Base-by-base conservation (phyloP, 2,888 invertebrate species). In the Camponotus fellah region DNA sequence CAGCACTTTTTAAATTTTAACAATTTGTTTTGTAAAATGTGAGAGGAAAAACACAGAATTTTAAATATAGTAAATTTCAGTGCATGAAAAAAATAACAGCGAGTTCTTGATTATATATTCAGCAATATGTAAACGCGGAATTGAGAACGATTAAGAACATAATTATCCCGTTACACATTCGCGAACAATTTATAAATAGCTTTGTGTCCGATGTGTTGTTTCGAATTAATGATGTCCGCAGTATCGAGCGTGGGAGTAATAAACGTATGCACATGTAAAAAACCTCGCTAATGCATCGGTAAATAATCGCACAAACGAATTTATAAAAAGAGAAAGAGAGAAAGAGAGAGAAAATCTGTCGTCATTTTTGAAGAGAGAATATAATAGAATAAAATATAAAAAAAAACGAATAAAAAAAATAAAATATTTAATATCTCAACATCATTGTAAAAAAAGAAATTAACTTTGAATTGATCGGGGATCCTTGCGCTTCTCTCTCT, bases 221-320 rank as follows among this genome's bases (percentile, higher is more conserved):
- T 66, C 14, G 40, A 65, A 65, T 40, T 66, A 66, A 66, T 66
- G 6, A 65, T 66, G 65, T 40, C 6, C 65, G 10, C 40, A 4
- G 14, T 5, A 65, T 0, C 21, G 6, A 43, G 65, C 6, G 8
- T 8, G 8, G 1, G 43, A 66, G 14, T 40, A 66, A 43, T 21
- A 66, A 66, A 43, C 40, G 14, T 12, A n/a, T 21, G n/a, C n/a
- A 40, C 37, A n/a, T 6, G 10, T n/a, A n/a, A 65, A 37, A 34
- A 62, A 34, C 21, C 37, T 12, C 21, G 9, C 21, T 40, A 65
- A 65, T 40, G 8, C 14, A 65, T 6, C 6, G 21, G 6, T 40
- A 40, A 65, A 40, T 65, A 40, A 65, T 40, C 65, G 21, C 43
- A 37, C 40, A 40, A 0, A 40, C 21, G 40, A n/a, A 65, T 21